These are phyloP conservation scores for Pectinophora gossypiella DNA, from an alignment of 1,140 invertebrate species.

Conservation along the genomic window DNA sequence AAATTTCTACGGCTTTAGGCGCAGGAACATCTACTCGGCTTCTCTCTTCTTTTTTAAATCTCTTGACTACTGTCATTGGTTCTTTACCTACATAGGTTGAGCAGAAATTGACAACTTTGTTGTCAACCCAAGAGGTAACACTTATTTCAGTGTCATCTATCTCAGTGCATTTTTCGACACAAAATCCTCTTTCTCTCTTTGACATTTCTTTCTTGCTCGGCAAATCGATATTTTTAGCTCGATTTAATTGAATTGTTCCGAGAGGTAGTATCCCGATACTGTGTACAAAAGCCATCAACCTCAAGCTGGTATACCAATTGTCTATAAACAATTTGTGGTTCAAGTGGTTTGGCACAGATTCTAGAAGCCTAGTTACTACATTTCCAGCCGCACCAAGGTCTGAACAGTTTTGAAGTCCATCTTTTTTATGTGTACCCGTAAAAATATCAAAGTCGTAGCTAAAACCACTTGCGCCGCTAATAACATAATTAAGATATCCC, in stretches of 20 bases:
- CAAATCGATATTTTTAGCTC: conserved; percentile 1
- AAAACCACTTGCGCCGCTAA: conserved; percentile 16
- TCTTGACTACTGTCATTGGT: conserved; percentile 3
- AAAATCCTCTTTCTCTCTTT: conserved; percentile 1
- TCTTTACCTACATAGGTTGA: conserved; percentile 33
- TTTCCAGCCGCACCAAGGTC: conserved; percentile 4
- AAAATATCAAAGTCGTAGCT: conserved; percentile 48
- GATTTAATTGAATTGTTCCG: conserved; percentile 4
- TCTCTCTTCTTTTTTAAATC: conserved; percentile 6
- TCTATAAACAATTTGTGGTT: conserved; percentile 7
- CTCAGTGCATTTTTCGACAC: not conserved
- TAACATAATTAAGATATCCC: conserved; percentile 50
- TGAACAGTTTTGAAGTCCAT: not conserved
- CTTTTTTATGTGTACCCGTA: conserved; percentile 13
- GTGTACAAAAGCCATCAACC: conserved; percentile 3
- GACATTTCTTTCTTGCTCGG: not conserved
- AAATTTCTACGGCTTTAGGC: conserved; percentile 18
- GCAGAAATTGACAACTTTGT: conserved; percentile 34
- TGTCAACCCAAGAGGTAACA: conserved; percentile 24
- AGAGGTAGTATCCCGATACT: not conserved
- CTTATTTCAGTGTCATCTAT: conserved; percentile 7
- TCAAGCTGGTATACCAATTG: conserved; percentile 12
- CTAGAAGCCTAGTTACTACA: not conserved
- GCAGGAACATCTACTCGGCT: conserved; percentile 8
- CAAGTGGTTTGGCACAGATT: not conserved